Percentiles rank a stretch among this genome's conserved stretches.
phyloP scores from a whole-genome alignment of 2,797 vertebrate species.

The Enteromius thamalakanensis region DNA sequence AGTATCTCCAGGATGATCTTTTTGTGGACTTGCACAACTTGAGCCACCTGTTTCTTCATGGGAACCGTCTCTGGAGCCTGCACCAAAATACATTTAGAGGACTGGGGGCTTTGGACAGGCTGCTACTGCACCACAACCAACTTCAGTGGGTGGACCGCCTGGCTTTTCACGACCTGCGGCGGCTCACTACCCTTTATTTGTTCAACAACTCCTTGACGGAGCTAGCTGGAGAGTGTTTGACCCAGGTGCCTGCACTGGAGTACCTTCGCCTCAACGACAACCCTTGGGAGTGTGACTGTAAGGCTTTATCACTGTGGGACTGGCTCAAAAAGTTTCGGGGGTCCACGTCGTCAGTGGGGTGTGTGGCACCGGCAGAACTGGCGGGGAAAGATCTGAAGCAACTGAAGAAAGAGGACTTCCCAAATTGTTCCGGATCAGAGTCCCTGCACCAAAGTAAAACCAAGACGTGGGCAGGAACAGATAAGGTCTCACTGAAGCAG shows the following conservation, averaged over 20 bases:
- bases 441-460: slow-evolving; percentile 92
- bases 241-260: slow-evolving; percentile 87
- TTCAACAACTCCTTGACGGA: slow-evolving; percentile 96
- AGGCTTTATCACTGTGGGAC: slow-evolving; percentile 91
- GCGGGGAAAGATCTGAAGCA: slow-evolving; percentile 90
- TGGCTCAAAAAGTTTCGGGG: slow-evolving; percentile 94
- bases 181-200: slow-evolving; percentile 93
- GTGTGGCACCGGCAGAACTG: slow-evolving; percentile 79
- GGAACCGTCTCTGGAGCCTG: slow-evolving; percentile 94
- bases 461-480: slow-evolving; percentile 85
- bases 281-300: slow-evolving; percentile 95
- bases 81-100: slow-evolving; percentile 95
- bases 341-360: slow-evolving; percentile 89
- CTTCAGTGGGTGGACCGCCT: slow-evolving; percentile 91
- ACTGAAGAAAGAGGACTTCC: slow-evolving; percentile 87
- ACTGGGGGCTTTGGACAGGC: slow-evolving; percentile 90
- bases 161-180: slow-evolving; percentile 94
- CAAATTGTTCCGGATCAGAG: slow-evolving; percentile 88
- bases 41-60: slow-evolving; percentile 97
- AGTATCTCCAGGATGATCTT: slow-evolving; percentile 94
- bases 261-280: slow-evolving; percentile 97
- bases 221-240: slow-evolving; percentile 90
- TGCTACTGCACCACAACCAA: slow-evolving; percentile 95
- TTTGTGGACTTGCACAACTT: slow-evolving; percentile 96
- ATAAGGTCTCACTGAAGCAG: slow-evolving; percentile 82